Base-by-base conservation (phyloP, 2,888 invertebrate genomes). In the Protonemura montana region DNA sequence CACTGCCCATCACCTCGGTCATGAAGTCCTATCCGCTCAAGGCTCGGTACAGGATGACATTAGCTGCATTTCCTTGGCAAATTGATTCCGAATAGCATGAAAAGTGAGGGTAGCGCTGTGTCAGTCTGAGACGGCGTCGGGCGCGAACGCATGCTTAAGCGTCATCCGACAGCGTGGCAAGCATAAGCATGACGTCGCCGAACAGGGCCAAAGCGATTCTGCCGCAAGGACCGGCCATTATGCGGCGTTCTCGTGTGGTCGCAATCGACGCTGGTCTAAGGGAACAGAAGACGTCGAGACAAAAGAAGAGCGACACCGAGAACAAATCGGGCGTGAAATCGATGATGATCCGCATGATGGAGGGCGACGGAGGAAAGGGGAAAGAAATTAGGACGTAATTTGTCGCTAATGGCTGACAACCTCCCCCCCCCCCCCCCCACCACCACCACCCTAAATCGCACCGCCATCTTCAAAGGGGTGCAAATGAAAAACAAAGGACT, bases 241-340 rank as follows among this genome's bases (percentile, higher is more conserved):
- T n/a, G n/a, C n/a, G n/a, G n/a, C n/a, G n/a, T n/a, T n/a, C n/a
- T n/a, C n/a, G n/a, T n/a, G n/a, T n/a, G n/a, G n/a, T n/a, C n/a
- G n/a, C n/a, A n/a, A n/a, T n/a, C n/a, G n/a, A n/a, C n/a, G n/a
- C n/a, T n/a, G n/a, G 35, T 3, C 35, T 3, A 10, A 35, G 35
- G 5, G 35, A 35, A 35, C 35, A 10, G 13, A 13, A 59, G 21
- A 21, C 59, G 59, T 59, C 59, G 59, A 59, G 59, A 59, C 59
- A 59, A 59, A 59, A 21, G 59, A 2, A 3, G 59, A 21, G 3
- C 21, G 59, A 59, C 59, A 21, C 13, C 16, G 21, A 2, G 59
- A 59, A 59, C 59, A 59, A 59, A 59, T 59, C 59, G 59, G 59
- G 16, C 59, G 59, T 59, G 59, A 59, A 59, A 59, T 59, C 59